A percentile compares a stretch with the other conserved stretches of the same genome.
Evolutionary conservation across 1,140 invertebrate genomes (phyloP).

Genomic region (Drosophila oshimai): DNA sequence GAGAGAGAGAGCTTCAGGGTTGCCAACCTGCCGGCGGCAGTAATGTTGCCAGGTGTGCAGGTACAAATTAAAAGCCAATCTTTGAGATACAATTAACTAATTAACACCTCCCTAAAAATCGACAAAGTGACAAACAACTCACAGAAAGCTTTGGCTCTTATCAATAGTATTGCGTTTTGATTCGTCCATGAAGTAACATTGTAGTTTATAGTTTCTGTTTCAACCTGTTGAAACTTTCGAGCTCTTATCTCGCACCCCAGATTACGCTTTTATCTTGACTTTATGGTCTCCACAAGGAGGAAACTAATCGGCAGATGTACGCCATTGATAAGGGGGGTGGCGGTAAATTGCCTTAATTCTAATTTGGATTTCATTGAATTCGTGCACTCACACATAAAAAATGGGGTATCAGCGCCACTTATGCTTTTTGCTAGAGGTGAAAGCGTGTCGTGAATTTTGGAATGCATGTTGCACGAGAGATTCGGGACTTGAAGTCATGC

Average conservation of each 20-base stretch:
- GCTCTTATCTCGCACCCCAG: slow-evolving; percentile 56
- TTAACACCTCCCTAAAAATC: slow-evolving; percentile 1
- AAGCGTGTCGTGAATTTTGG: not conserved
- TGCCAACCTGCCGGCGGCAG: slow-evolving; percentile 27
- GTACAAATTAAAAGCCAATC: slow-evolving; percentile 15
- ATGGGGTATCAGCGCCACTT: slow-evolving; percentile 11
- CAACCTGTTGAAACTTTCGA: slow-evolving; percentile 67
- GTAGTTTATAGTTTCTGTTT: slow-evolving; percentile 4
- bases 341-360: slow-evolving; percentile 73
- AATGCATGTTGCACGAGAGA: no score
- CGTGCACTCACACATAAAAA: slow-evolving; percentile 24
- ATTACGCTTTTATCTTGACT: slow-evolving; percentile 72
- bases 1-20: slow-evolving; percentile 13
- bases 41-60: slow-evolving; percentile 44
- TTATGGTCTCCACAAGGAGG: slow-evolving; percentile 35
- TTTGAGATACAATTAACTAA: slow-evolving; percentile 26
- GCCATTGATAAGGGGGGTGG: slow-evolving; percentile 52
- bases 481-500: not conserved
- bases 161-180: not conserved
- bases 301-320: slow-evolving; percentile 65
- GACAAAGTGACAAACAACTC: no score
- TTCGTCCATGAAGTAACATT: not conserved
- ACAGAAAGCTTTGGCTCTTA: not conserved
- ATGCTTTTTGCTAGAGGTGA: slow-evolving; percentile 27
- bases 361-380: slow-evolving; percentile 67